Base-by-base conservation (phyloP, 2,113 vertebrate genomes). In the Pseudopodoces humilis region DNA sequence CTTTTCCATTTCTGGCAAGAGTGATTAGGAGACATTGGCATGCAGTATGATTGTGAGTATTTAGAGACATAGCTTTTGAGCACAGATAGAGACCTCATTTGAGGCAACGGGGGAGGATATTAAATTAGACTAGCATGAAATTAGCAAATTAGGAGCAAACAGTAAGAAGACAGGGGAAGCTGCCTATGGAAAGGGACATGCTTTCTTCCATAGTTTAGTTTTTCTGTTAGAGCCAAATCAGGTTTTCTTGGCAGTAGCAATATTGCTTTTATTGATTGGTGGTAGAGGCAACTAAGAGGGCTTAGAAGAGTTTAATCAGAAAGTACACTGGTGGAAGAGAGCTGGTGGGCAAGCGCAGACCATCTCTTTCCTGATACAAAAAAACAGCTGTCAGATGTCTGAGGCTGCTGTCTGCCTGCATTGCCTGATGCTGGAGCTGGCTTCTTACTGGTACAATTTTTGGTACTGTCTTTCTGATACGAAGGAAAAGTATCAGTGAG, bases 61-160 rank as follows among this genome's bases (percentile, higher is more conserved):
- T 60, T 33, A 91, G 60, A 70, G 47, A 83, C 10, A 5, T 20
- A 69, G 59, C 58, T 92, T 78, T 30, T 75, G 24, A 91, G 43
- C 69, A 27, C 69, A 76, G 65, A 86, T 28, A 86, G 41, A 85
- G 60, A 74, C 60, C 18, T 65, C 35, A 2, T 94, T 94, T 62
- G 67, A 94, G 78, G 63, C 81, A 82, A 33, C 3, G 1, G 65
- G 56, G 31, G 30, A 94, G 67, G n/a, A 46, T 90, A 79, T 94
- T 92, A 80, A 88, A 91, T 93, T 89, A 87, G 86, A 83, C 74
- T 90, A 83, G 62, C 81, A 85, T 82, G 83, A 95, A 95, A 91
- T 89, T 82, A 91, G 58, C 62, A 83, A 85, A 87, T 94, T 84
- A 79, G 20, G 2, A 69, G 46, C 70, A 85, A 82, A 62, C 37